Evolutionary conservation across 2,797 vertebrate species (phyloP).

Genomic region (Scarus forsteni): DNA sequence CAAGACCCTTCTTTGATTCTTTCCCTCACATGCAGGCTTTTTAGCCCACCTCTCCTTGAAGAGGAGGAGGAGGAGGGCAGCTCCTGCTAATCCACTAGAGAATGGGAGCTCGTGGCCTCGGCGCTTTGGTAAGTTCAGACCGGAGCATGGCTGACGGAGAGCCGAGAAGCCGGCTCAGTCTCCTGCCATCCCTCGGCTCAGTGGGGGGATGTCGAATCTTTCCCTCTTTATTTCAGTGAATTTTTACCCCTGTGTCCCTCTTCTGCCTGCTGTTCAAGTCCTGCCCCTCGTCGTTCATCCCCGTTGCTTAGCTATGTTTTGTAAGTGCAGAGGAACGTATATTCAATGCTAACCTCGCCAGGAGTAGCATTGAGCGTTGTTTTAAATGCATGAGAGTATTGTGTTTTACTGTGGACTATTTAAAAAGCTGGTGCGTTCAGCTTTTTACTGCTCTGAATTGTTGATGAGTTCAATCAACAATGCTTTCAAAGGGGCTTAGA

Average conservation of each 20-base stretch:
- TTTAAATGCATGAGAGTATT: slow-evolving; percentile 43
- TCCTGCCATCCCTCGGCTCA: slow-evolving; percentile 27
- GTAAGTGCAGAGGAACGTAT: not conserved
- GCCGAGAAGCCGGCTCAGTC: slow-evolving; percentile 33
- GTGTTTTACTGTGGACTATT: slow-evolving; percentile 16
- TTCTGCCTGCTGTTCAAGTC: slow-evolving; percentile 14
- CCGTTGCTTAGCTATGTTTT: not conserved
- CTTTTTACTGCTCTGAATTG: slow-evolving; percentile 40
- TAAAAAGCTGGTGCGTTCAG: slow-evolving; percentile 23
- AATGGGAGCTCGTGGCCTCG: slow-evolving; percentile 59
- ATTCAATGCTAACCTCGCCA: slow-evolving; percentile 42
- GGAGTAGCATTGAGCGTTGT: slow-evolving; percentile 41
- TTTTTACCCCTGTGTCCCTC: not conserved
- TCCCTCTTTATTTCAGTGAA: slow-evolving; percentile 13
- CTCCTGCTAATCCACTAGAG: slow-evolving; percentile 55
- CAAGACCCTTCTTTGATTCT: slow-evolving; percentile 27
- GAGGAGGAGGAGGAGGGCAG: slow-evolving; percentile 69
- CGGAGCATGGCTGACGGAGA: slow-evolving; percentile 57
- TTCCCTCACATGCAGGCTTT: slow-evolving; percentile 68
- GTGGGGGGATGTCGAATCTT: slow-evolving; percentile 25
- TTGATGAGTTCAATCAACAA: slow-evolving; percentile 66
- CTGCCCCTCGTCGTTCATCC: slow-evolving; percentile 11
- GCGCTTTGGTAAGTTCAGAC: slow-evolving; percentile 64
- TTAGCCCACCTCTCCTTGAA: slow-evolving; percentile 73
- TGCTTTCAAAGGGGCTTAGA: slow-evolving; percentile 26